A percentile compares a stretch with the other conserved stretches of the same genome.
Evolutionary conservation across 2,113 vertebrate species (phyloP).

Genomic region (Sterrhoptilus dennistouni): DNA sequence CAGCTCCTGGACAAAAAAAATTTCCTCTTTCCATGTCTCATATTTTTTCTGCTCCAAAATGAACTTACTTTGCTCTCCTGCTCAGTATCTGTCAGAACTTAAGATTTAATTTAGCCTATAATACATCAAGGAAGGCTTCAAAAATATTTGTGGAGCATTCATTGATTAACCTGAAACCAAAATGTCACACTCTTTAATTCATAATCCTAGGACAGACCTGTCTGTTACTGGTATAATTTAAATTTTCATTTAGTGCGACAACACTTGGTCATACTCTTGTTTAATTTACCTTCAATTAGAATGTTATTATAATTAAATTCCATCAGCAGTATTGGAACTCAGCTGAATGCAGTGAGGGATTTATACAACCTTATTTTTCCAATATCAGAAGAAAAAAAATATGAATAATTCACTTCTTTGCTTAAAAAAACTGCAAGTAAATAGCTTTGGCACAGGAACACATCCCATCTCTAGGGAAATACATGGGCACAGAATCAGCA

Average conservation of each 20-base stretch:
- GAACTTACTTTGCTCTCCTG: not conserved
- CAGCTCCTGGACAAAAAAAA: not conserved
- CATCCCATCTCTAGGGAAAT: not conserved
- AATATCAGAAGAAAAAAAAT: not conserved
- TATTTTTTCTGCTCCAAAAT: not conserved
- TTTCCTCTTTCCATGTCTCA: not conserved
- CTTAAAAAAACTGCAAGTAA: not conserved
- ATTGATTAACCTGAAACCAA: conserved; percentile 31
- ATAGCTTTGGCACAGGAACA: not conserved
- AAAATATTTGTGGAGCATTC: conserved; percentile 21
- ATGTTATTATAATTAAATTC: conserved; percentile 47
- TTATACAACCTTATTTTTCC: conserved; percentile 11
- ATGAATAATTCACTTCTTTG: not conserved
- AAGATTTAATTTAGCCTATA: not conserved
- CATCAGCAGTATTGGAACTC: not conserved
- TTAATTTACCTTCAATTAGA: conserved; percentile 62
- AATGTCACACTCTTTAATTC: conserved; percentile 15
- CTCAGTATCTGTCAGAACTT: not conserved
- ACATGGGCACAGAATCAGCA: not conserved
- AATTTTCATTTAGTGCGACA: conserved; percentile 36
- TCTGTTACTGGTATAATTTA: conserved; percentile 26
- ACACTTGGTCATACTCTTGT: not conserved
- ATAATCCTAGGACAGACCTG: not conserved
- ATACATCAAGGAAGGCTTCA: not conserved
- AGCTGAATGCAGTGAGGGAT: not conserved